A percentile compares a stretch with the other conserved stretches of the same genome.
phyloP scores from a whole-genome alignment of 2,888 invertebrate genomes.

The Meghimatium bilineatum region DNA sequence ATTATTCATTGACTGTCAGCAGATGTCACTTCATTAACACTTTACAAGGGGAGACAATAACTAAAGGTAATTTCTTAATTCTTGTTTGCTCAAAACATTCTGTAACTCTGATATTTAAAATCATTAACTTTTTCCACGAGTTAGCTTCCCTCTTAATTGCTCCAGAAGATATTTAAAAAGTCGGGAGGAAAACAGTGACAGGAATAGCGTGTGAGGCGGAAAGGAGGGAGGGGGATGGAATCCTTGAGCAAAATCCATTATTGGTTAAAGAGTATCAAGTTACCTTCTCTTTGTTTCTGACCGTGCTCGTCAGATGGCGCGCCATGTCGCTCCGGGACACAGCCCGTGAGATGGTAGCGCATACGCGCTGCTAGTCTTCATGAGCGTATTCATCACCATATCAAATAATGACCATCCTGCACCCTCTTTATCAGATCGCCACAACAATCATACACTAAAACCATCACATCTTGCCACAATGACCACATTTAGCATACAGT shows the following conservation, averaged over 20 bases:
- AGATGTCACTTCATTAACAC: conserved; percentile 12
- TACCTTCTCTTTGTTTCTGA: conserved; percentile 45
- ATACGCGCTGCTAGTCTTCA: conserved; percentile 14
- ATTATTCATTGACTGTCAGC: conserved; percentile 35
- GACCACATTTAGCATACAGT: too few relatives aligned
- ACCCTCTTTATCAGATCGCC: neutral
- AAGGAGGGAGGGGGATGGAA: neutral
- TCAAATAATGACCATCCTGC: neutral
- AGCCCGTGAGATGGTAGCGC: conserved; percentile 19
- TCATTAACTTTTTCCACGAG: neutral
- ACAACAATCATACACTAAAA: too few relatives aligned
- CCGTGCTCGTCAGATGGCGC: conserved; percentile 44
- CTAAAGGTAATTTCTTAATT: conserved; percentile 41
- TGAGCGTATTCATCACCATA: neutral
- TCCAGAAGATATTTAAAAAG: neutral
- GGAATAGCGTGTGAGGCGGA: too few relatives aligned
- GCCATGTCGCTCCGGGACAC: conserved; percentile 28
- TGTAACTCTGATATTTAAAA: conserved; percentile 19
- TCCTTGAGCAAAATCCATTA: conserved; percentile 38
- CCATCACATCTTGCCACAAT: too few relatives aligned
- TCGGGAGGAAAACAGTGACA: neutral
- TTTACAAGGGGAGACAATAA: conserved; percentile 16
- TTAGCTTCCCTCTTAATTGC: neutral
- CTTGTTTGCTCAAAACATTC: conserved; percentile 33
- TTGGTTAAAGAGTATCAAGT: conserved; percentile 38